Evolutionary conservation across 2,797 vertebrate genomes (phyloP).

Genomic region (Bryconaethiops microstoma): DNA sequence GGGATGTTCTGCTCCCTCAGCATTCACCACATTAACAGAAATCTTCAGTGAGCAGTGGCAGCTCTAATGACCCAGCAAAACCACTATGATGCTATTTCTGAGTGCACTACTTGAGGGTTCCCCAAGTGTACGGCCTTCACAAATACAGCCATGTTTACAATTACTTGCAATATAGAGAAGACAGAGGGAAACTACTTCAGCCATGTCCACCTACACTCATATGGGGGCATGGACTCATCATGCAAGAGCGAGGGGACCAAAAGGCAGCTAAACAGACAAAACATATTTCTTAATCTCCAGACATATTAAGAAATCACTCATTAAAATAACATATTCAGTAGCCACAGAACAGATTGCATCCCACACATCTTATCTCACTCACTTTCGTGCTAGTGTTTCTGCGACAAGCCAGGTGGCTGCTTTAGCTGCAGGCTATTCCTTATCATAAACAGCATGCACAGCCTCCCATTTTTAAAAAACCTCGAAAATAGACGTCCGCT

Average conservation of each 20-base stretch:
- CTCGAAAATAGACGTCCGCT: neutral
- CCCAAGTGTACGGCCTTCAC: slow-evolving; percentile 13
- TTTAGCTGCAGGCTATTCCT: neutral
- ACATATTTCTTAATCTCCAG: slow-evolving; percentile 34
- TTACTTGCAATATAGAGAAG: slow-evolving; percentile 22
- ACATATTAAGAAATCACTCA: slow-evolving; percentile 39
- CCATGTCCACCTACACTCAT: slow-evolving; percentile 30
- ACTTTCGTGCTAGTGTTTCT: neutral
- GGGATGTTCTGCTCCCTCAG: slow-evolving; percentile 13
- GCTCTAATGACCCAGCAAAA: slow-evolving; percentile 22
- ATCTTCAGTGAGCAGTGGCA: slow-evolving; percentile 32
- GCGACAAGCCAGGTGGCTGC: neutral
- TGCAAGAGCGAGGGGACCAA: slow-evolving; percentile 32
- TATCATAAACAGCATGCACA: slow-evolving; percentile 18
- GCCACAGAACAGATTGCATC: neutral
- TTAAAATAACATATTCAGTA: slow-evolving; percentile 24
- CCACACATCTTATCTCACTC: slow-evolving; percentile 14
- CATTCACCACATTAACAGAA: slow-evolving; percentile 21
- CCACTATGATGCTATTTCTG: slow-evolving; percentile 25
- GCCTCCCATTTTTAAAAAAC: slow-evolving; percentile 12
- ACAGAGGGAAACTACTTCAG: slow-evolving; percentile 17
- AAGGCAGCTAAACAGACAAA: slow-evolving; percentile 4
- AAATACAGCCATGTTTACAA: slow-evolving; percentile 22
- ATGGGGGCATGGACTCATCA: slow-evolving; percentile 4
- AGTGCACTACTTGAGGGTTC: slow-evolving; percentile 13